phyloP scores from a whole-genome alignment of 1,140 invertebrate species.

The Pseudomyrmex pallidus region DNA sequence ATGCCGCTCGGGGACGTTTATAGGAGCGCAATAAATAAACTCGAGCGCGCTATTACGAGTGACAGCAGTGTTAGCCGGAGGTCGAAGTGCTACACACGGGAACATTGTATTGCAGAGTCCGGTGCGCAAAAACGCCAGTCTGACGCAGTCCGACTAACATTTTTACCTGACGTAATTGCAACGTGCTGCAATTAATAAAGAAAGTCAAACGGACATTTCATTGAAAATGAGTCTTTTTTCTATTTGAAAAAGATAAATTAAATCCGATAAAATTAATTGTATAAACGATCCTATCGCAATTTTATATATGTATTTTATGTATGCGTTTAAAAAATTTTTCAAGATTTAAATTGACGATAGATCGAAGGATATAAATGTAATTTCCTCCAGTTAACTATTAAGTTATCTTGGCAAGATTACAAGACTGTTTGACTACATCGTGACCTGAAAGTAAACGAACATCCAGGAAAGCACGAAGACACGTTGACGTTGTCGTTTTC shows the following conservation, averaged over 20 bases:
- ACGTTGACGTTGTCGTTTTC: slow-evolving; percentile 24
- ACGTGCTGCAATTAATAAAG: slow-evolving; percentile 22
- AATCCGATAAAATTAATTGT: neutral
- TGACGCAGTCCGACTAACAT: neutral
- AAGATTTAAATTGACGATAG: too few relatives aligned
- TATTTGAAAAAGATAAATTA: slow-evolving; percentile 4
- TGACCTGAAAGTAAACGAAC: slow-evolving; percentile 3
- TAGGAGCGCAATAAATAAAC: slow-evolving; percentile 70
- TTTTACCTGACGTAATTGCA: slow-evolving; percentile 35
- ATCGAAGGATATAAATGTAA: neutral
- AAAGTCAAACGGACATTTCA: neutral
- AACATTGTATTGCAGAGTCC: slow-evolving; percentile 48
- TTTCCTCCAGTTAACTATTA: neutral
- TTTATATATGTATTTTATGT: too few relatives aligned
- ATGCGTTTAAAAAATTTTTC: too few relatives aligned
- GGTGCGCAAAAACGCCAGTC: slow-evolving; percentile 16
- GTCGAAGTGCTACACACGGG: slow-evolving; percentile 1
- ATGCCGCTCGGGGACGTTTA: slow-evolving; percentile 66
- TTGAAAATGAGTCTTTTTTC: neutral
- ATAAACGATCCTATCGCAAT: too few relatives aligned
- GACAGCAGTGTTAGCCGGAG: slow-evolving; percentile 52
- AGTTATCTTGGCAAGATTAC: slow-evolving; percentile 22
- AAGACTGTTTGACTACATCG: neutral
- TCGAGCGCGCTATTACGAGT: slow-evolving; percentile 39
- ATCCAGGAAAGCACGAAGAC: neutral